Base-by-base conservation (phyloP, 2,113 vertebrate genomes). In the Festucalex cinctus region DNA sequence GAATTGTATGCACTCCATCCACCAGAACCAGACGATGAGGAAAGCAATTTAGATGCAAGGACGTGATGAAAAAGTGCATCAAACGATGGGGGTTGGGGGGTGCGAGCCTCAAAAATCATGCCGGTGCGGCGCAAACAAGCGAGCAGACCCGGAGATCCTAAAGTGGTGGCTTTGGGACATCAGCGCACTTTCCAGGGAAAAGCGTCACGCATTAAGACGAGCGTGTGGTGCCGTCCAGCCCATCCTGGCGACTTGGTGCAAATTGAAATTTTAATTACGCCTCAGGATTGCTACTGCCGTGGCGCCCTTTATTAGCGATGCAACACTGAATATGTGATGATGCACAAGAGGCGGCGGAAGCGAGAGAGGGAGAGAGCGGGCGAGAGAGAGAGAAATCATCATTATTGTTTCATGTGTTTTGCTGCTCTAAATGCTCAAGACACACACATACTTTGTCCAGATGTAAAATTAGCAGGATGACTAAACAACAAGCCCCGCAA, bases 241-340 rank as follows among this genome's bases (percentile, higher is more conserved):
- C 70, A 83, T 78, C 71, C 57, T 56, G 63, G 74, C 78, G 46
- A 77, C 66, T 67, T 22, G 64, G 67, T 77, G 63, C 71, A 77
- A 83, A 85, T 77, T 85, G 69, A 86, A 81, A 86, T 80, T 86
- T 83, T 79, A 85, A 89, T 87, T 80, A 85, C 43, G 76, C 44
- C 74, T 82, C 79, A 74, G 82, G 74, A 84, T 78, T 85, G 79
- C 80, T 77, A 77, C 70, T 66, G 83, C 69, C 13, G 22, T 24
- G 37, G 62, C 76, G 69, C 76, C 65, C 63, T 68, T 32, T 75
- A 80, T 86, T 80, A 87, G 78, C 75, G 65, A 85, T 83, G 84
- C 84, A 83, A 83, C 76, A n/a, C 70, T 85, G 86, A 86, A 84
- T 86, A 78, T 75, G 72, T 78, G 70, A 86, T 76, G 81, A 82